Conservation (phyloP, 2,113 vertebrate genomes). For the Garra rufa region DNA sequence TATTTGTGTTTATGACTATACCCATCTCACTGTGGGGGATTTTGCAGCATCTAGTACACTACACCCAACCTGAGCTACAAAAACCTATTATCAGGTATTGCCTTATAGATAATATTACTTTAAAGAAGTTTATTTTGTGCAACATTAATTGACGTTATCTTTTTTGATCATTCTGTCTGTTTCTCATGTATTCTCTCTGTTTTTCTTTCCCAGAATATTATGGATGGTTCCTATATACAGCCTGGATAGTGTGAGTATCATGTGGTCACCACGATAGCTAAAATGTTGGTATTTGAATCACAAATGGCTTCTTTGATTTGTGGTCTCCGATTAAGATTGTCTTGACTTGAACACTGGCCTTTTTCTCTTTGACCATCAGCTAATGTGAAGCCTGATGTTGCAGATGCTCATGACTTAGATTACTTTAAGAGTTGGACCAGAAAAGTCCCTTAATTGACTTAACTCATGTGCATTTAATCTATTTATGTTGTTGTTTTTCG, state of each 20-base stretch:
- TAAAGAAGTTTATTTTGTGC: neutral
- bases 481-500: slow-evolving; percentile 15
- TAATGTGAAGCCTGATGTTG: slow-evolving; percentile 14
- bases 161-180: neutral
- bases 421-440: neutral
- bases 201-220: slow-evolving; percentile 81
- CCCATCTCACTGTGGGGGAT: slow-evolving; percentile 97
- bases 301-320: neutral
- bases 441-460: neutral
- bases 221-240: slow-evolving; percentile 99
- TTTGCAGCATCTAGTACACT: slow-evolving; percentile 95
- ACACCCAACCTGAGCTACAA: slow-evolving; percentile 95
- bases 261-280: neutral
- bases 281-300: neutral
- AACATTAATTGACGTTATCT: neutral
- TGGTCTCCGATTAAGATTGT: neutral
- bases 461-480: slow-evolving; percentile 6
- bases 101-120: neutral
- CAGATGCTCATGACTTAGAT: slow-evolving; percentile 18
- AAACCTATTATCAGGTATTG: slow-evolving; percentile 96
- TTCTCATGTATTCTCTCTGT: neutral
- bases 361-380: neutral
- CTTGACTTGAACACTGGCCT: neutral
- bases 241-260: slow-evolving; percentile 93
- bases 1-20: slow-evolving; percentile 96